Conservation (phyloP, 1,140 invertebrate species). For the Triops longicaudatus region DNA sequence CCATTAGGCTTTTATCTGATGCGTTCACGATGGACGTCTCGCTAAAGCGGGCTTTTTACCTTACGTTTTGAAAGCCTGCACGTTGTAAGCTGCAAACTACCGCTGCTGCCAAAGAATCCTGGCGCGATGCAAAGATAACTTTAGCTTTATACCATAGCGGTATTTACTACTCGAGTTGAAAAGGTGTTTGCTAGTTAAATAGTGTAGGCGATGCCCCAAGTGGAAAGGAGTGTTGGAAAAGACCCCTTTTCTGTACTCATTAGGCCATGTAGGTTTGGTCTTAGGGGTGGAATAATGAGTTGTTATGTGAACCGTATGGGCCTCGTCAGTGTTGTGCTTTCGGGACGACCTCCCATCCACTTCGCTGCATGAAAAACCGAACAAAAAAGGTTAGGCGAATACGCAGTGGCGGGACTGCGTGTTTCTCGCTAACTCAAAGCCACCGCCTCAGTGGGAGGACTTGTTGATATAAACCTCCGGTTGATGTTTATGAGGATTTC, state of each 20-base stretch:
- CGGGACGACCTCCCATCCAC: neutral
- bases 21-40: too few relatives aligned
- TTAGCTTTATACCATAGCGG: neutral
- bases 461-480: neutral
- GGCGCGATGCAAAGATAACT: neutral
- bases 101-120: neutral
- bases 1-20: too few relatives aligned
- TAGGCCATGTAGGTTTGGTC: neutral
- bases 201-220: neutral
- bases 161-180: neutral
- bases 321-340: neutral
- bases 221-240: constrained; percentile 8
- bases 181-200: constrained; percentile 12
- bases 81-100: neutral
- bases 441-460: constrained; percentile 13
- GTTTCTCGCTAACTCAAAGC: constrained; percentile 14
- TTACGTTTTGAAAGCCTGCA: neutral
- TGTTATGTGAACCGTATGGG: constrained; percentile 11
- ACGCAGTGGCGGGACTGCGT: neutral
- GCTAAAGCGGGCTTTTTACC: neutral
- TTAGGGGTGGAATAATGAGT: constrained; percentile 11
- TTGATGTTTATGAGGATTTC: constrained; percentile 7
- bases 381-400: constrained; percentile 11
- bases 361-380: neutral
- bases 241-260: constrained; percentile 5